Conservation (phyloP, 2,797 vertebrate genomes). For the Crenichthys baileyi region DNA sequence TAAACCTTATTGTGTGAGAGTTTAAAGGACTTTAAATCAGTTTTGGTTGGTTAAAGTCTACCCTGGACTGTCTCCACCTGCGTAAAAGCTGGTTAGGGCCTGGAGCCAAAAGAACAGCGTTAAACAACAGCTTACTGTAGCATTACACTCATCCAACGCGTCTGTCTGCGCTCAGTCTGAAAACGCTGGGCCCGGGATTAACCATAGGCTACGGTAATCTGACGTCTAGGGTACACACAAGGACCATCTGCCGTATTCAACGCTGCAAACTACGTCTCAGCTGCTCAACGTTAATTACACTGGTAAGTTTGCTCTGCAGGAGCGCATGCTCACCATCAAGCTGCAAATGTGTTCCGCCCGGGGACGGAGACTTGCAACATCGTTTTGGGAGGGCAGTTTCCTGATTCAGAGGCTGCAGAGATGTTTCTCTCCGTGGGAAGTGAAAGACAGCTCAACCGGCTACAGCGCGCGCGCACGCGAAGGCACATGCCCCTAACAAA, state of each 20-base stretch:
- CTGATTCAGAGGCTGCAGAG: conserved; percentile 27
- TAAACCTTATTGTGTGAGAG: not conserved
- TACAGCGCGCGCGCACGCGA: conserved; percentile 15
- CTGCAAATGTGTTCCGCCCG: conserved; percentile 41
- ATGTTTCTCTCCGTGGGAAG: conserved; percentile 28
- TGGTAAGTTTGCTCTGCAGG: conserved; percentile 20
- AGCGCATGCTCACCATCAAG: conserved; percentile 72
- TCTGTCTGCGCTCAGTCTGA: conserved; percentile 48
- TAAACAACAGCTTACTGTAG: conserved; percentile 53
- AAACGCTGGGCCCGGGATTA: conserved; percentile 66
- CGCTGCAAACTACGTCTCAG: not conserved
- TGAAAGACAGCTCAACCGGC: conserved; percentile 37
- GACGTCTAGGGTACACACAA: conserved; percentile 48
- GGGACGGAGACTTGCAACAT: conserved; percentile 38
- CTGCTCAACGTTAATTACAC: conserved; percentile 31
- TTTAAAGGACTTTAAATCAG: not conserved
- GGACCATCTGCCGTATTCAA: conserved; percentile 67
- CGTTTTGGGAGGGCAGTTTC: conserved; percentile 20
- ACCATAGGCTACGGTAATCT: conserved; percentile 63
- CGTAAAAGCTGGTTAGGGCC: conserved; percentile 12
- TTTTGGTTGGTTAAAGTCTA: not conserved
- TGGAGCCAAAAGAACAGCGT: conserved; percentile 34
- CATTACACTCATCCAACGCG: conserved; percentile 36
- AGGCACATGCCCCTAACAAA: conserved; percentile 48
- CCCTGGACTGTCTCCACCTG: not conserved